Evolutionary conservation across 1,140 invertebrate genomes (phyloP).

Genomic region (Papilio polyxenes): DNA sequence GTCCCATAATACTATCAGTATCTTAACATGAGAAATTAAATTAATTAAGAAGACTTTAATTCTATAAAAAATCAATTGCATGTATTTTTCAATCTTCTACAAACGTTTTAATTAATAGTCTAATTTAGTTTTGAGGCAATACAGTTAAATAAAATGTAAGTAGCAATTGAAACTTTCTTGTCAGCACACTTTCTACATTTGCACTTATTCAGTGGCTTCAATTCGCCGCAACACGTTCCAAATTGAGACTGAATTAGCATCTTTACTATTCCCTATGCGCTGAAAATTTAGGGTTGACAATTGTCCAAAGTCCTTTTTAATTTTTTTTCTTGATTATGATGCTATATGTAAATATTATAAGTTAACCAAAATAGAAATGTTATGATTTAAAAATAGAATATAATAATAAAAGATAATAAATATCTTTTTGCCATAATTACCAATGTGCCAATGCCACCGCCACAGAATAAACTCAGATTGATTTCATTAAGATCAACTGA

Average conservation of each 20-base stretch:
- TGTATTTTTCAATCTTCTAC: neutral
- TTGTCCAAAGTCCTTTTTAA: neutral
- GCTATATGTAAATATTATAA: neutral
- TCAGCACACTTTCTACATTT: constrained; percentile 11
- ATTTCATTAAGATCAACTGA: too few species aligned
- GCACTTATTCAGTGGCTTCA: constrained; percentile 23
- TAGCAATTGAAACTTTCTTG: constrained; percentile 10
- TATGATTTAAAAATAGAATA: neutral
- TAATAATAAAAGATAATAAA: too few species aligned
- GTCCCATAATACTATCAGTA: too few species aligned
- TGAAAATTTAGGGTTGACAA: neutral
- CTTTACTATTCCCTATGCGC: constrained; percentile 19
- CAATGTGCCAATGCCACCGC: too few species aligned
- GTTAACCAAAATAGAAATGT: neutral
- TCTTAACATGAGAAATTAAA: neutral
- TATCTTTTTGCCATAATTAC: too few species aligned
- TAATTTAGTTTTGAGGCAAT: neutral
- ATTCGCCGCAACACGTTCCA: constrained; percentile 16
- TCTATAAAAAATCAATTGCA: neutral
- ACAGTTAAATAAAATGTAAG: neutral
- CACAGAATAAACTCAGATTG: too few species aligned
- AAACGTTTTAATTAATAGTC: neutral
- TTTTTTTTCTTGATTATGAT: neutral
- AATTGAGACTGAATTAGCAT: constrained; percentile 27
- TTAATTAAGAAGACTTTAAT: neutral